These are phyloP conservation scores for Dinomys branickii DNA, from an alignment of 2,113 vertebrate genomes.

Conservation along the genomic window DNA sequence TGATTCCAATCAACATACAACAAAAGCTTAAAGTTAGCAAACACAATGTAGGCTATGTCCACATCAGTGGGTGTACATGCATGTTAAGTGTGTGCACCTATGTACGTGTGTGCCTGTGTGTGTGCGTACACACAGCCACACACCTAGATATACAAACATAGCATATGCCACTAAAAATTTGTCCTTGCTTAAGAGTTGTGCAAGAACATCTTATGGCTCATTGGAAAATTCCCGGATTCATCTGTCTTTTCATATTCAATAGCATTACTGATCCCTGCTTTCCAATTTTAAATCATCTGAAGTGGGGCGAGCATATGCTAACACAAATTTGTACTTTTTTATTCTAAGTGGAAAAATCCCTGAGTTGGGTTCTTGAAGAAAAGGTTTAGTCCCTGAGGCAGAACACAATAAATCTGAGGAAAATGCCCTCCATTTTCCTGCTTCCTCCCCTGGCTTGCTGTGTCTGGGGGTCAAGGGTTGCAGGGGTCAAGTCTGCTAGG, in stretches of 20 bases:
- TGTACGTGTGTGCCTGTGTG: fast-evolving
- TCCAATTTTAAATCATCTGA: constrained; percentile 29
- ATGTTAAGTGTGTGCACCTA: too few species aligned
- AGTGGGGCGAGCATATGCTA: constrained; percentile 43
- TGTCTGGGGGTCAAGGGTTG: background rate
- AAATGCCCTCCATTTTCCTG: background rate
- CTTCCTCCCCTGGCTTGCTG: background rate
- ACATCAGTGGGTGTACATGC: fast-evolving
- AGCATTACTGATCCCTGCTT: constrained; percentile 44
- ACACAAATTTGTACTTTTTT: constrained; percentile 62
- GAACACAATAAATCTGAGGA: background rate
- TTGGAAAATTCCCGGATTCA: constrained; percentile 57
- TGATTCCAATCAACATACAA: fast-evolving
- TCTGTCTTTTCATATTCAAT: constrained; percentile 31
- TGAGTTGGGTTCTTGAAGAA: background rate
- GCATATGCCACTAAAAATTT: background rate
- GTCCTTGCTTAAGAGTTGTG: background rate
- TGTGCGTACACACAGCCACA: fast-evolving
- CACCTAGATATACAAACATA: background rate
- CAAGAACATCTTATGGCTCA: background rate
- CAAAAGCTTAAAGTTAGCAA: background rate
- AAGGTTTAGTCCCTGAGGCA: background rate
- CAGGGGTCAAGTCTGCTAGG: background rate
- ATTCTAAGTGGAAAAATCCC: background rate
- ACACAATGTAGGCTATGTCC: background rate